Percentiles rank a stretch among this genome's conserved stretches.
Conservation (phyloP, 2,797 vertebrate genomes). For the Esox masquinongy region DNA sequence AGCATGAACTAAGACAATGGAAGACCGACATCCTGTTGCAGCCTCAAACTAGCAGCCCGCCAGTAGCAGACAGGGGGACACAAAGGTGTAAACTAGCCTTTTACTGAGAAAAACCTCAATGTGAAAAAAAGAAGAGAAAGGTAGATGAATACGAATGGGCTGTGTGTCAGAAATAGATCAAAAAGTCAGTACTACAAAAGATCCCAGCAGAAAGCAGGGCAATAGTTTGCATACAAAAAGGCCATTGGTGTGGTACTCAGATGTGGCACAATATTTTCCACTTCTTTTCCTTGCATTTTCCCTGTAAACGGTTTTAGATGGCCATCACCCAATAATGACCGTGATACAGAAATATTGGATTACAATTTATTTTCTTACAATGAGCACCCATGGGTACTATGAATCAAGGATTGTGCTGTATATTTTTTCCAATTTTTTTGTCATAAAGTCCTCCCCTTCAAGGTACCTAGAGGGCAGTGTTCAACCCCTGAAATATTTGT, state of each 20-base stretch:
- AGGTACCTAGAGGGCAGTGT: too few species aligned
- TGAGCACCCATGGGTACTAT: too few species aligned
- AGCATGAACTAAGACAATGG: not conserved
- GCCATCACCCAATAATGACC: too few species aligned
- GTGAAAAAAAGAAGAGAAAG: conserved; percentile 14
- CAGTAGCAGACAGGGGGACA: not conserved
- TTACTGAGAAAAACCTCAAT: conserved; percentile 1
- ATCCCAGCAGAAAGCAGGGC: conserved; percentile 38
- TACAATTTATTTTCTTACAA: too few species aligned
- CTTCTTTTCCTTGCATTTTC: too few species aligned
- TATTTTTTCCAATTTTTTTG: too few species aligned
- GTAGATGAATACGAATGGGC: conserved; percentile 19
- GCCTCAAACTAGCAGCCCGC: not conserved
- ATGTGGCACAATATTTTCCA: too few species aligned
- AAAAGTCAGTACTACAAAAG: conserved; percentile 43
- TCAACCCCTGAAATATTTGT: too few species aligned
- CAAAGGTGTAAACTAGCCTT: not conserved
- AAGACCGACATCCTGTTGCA: not conserved
- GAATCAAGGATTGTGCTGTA: too few species aligned
- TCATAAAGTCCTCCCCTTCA: too few species aligned
- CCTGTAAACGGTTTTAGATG: too few species aligned
- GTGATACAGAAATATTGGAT: too few species aligned
- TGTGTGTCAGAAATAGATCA: conserved; percentile 4
- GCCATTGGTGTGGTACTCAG: not conserved
- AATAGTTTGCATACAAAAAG: not conserved